Base-by-base conservation (phyloP, 2,888 invertebrate genomes). In the Slavum lentiscoides region DNA sequence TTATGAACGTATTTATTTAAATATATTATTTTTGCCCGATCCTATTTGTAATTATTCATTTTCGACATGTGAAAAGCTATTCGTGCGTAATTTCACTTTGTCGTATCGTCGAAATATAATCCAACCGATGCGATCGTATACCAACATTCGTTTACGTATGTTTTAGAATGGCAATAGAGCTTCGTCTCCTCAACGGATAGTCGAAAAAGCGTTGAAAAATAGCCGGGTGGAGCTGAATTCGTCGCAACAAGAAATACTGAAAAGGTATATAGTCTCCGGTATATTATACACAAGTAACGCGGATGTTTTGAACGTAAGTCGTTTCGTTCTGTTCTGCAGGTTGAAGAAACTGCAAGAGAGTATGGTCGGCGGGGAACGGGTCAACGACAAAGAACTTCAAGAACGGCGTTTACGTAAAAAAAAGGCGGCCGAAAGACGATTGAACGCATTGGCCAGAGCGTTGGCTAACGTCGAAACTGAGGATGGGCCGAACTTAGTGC, bases 351-450 rank as follows among this genome's bases (percentile, higher is more conserved):
- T 94, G 30, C 91, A 94, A 85, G 89, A 91, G 67, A 90, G 91
- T 75, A 90, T 95, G 88, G 93, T 95, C 62, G 94, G 94, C 2
- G 94, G 94, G 0, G 94, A 94, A 85, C 89, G 91, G 84, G 91
- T 90, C 0, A 88, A 92, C 85, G 93, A 94, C 86, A 88, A 88
- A 61, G 92, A 92, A 84, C 85, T 93, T 55, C 92, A 91, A 82
- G 92, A 93, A 85, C 89, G 90, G 83, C 87, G 92, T 68, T 89
- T 89, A 84, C 89, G 89, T 84, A 91, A 91, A 85, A 91, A 92
- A 86, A 87, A 89, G 82, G 91, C 91, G 72, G 93, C 93, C 0
- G 92, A 94, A 85, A 89, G 90, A 70, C 86, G 91, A 72, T 84
- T 88, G 66, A 89, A 89, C 83, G 89, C 89, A 0, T 87, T 91